Evolutionary conservation across 2,888 invertebrate species (phyloP), one percentile per base, ranked within the genome.

Genomic region (Nephrotoma appendiculata): DNA sequence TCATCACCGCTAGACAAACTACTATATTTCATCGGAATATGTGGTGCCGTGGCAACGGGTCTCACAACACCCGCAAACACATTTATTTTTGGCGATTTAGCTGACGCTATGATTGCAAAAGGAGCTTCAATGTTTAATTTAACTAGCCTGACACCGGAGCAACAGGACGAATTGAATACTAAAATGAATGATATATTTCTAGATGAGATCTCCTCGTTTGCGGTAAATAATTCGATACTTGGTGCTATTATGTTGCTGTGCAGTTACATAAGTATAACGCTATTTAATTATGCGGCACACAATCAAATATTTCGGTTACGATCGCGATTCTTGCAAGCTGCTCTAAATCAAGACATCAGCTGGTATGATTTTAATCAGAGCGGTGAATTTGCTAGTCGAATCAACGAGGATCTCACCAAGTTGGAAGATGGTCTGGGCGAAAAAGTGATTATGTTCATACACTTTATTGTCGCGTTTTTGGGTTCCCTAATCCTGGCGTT

Each of bases 351-450:
- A 91, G 95, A 95, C 89, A 93, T 95, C 86, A 92, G 92, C 83
- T 95, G 95, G 93, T 95, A 94, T 88, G 95, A 95, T 89, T 90
- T 93, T 0, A 92, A 94, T 89, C 92, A 94, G 90, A 94, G 94
- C 41, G 94, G 94, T 9, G 95, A 95, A 89, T 94, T 95, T 89
- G 93, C 95, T 6, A 93, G 94, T 85, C 93, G 94, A 91, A 93
- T 95, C 91, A 93, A 94, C 44, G 94, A 94, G 95, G 94, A 95
- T 89, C 91, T 95, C 1, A 91, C 93, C 5, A 95, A 94, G 91
- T 91, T 96, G 83, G 95, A 96, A 91, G 95, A 95, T 87, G 96
- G 96, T 15, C 94, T 96, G 57, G 96, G 96, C 0, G 96, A 96
- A 90, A 96, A 96, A 90, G 91, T 96, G 41, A 93, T 94, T 0